Evolutionary conservation across 2,888 invertebrate genomes (phyloP).

Genomic region (Phlogophora meticulosa): DNA sequence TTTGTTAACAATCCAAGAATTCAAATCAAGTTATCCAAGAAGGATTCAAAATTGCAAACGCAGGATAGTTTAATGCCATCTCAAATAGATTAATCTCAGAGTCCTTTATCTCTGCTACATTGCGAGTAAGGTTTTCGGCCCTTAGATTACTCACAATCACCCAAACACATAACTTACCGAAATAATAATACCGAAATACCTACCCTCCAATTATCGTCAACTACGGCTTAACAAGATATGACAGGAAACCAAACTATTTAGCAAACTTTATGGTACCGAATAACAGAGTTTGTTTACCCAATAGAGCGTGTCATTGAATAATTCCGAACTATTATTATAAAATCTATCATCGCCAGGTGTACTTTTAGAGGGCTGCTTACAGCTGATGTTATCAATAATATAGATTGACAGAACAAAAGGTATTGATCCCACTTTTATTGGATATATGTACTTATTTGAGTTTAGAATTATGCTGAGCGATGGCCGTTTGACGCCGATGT

Average conservation of each 20-base stretch:
- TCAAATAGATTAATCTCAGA: background rate
- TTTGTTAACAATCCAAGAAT: too few relatives aligned
- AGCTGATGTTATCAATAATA: conserved; percentile 64
- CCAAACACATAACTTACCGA: background rate
- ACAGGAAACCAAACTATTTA: conserved; percentile 32
- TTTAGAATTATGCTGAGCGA: background rate
- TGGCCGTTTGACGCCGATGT: too few relatives aligned
- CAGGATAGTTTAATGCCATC: background rate
- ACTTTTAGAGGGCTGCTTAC: conserved; percentile 10
- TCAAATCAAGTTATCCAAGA: too few relatives aligned
- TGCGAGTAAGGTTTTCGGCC: background rate
- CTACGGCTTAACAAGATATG: conserved; percentile 33
- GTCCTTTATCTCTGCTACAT: background rate
- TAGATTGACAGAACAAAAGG: conserved; percentile 57
- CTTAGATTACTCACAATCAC: background rate
- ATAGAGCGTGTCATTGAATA: conserved; percentile 73
- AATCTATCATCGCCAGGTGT: conserved; percentile 52
- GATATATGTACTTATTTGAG: background rate
- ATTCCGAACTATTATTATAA: conserved; percentile 42
- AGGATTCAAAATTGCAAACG: too few relatives aligned
- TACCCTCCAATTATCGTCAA: conserved; percentile 30
- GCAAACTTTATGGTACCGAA: conserved; percentile 26
- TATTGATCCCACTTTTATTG: background rate
- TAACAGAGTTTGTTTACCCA: conserved; percentile 51
- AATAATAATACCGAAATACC: background rate